A percentile compares a stretch with the other conserved stretches of the same genome.
phyloP scores from a whole-genome alignment of 1,140 invertebrate species.

The Microplitis mediator region DNA sequence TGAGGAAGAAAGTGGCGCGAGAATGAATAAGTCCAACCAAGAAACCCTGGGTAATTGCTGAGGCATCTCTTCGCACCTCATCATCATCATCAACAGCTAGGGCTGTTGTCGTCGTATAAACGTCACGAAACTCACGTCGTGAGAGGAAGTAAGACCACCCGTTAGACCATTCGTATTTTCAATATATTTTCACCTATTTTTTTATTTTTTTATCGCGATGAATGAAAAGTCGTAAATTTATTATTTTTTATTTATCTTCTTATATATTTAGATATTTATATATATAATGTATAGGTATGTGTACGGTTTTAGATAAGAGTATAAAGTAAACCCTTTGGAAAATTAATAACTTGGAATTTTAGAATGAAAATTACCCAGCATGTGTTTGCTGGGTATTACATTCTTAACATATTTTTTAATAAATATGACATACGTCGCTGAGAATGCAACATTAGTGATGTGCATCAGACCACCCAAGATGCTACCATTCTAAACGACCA shows the following conservation, averaged over 20 bases:
- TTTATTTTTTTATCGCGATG: slow-evolving; percentile 6
- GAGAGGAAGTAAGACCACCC: slow-evolving; percentile 42
- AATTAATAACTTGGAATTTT: no score
- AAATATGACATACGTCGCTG: slow-evolving; percentile 36
- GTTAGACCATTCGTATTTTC: slow-evolving; percentile 31
- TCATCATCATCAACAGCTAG: slow-evolving; percentile 61
- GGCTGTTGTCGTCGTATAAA: slow-evolving; percentile 49
- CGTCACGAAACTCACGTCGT: slow-evolving; percentile 22
- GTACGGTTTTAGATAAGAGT: no score
- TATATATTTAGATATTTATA: neutral
- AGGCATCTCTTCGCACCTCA: slow-evolving; percentile 63
- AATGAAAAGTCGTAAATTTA: slow-evolving; percentile 4
- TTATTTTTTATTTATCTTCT: neutral
- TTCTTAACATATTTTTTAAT: slow-evolving; percentile 14
- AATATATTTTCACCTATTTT: slow-evolving; percentile 29
- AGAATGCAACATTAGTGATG: slow-evolving; percentile 37
- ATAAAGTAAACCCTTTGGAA: no score
- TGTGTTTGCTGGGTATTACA: neutral
- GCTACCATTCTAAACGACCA: slow-evolving; percentile 46
- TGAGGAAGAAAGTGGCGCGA: slow-evolving; percentile 3
- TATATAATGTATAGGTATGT: no score
- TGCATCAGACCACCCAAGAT: slow-evolving; percentile 27
- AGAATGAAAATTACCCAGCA: neutral
- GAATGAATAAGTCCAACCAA: slow-evolving; percentile 10
- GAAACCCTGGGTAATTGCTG: slow-evolving; percentile 54